phyloP scores from a whole-genome alignment of 2,113 vertebrate species.

The Antennarius striatus region DNA sequence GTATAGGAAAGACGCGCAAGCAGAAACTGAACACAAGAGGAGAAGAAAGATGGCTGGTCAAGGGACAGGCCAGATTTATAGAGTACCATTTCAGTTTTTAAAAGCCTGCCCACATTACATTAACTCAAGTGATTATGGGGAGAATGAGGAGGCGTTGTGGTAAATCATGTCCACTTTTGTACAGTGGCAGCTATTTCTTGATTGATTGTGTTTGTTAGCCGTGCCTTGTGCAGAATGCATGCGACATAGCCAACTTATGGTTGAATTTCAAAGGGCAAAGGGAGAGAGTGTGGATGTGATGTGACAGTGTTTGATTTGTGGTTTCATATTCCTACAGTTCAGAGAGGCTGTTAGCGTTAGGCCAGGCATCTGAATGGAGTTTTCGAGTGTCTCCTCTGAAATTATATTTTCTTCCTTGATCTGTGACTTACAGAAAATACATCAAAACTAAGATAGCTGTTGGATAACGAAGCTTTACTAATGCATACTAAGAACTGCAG shows the following conservation, averaged over 20 bases:
- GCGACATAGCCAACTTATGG: constrained; percentile 14
- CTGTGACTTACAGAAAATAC: constrained; percentile 12
- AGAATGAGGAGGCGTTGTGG: constrained; percentile 51
- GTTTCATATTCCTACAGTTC: not conserved
- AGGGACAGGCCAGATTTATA: constrained; percentile 65
- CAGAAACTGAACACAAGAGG: constrained; percentile 29
- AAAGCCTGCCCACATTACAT: constrained; percentile 74
- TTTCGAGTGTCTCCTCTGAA: constrained; percentile 9
- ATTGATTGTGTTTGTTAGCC: constrained; percentile 70
- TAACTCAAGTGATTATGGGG: constrained; percentile 71
- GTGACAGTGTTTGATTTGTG: constrained; percentile 27
- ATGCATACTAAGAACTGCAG: not conserved
- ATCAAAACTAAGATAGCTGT: constrained; percentile 9
- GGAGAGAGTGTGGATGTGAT: constrained; percentile 8
- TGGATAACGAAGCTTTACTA: not conserved
- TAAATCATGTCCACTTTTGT: constrained; percentile 78
- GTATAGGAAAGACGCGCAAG: constrained; percentile 2
- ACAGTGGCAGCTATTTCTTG: constrained; percentile 61
- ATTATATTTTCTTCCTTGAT: constrained; percentile 25
- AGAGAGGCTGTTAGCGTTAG: constrained; percentile 14
- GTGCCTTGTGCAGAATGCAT: constrained; percentile 28
- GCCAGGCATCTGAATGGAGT: constrained; percentile 9
- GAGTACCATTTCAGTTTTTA: constrained; percentile 73
- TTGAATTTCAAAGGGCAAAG: constrained; percentile 5
- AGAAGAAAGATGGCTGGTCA: constrained; percentile 58